Percentiles rank a stretch among this genome's conserved stretches.
These are phyloP conservation scores for Caenorhabditis tropicalis DNA, from an alignment of 1,140 invertebrate genomes.

Conservation along the genomic window DNA sequence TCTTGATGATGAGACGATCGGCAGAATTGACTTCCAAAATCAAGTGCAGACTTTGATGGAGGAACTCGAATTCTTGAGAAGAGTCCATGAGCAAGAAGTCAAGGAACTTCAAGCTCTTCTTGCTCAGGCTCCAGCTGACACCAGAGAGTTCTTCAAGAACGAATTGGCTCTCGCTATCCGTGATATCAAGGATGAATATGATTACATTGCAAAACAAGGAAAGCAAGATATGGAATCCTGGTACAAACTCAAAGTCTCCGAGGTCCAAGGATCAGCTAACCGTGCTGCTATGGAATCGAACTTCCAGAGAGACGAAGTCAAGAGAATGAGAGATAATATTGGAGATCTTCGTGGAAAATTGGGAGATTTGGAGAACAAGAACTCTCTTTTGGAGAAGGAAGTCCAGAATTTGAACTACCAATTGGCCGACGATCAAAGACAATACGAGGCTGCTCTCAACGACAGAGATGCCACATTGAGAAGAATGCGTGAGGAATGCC, in stretches of 20 bases:
- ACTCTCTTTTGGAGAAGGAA: conserved; percentile 74
- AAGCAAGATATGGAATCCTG: conserved; percentile 73
- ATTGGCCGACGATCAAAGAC: conserved; percentile 70
- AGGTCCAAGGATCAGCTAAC: conserved; percentile 75
- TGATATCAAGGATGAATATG: conserved; percentile 76
- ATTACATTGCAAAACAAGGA: conserved; percentile 74
- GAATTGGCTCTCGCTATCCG: conserved; percentile 75
- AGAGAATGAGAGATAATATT: conserved; percentile 74
- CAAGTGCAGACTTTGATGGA: conserved; percentile 77
- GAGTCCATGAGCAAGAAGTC: conserved; percentile 76
- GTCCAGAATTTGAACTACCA: conserved; percentile 73
- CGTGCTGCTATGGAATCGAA: conserved; percentile 75
- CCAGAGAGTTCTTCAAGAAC: conserved; percentile 73
- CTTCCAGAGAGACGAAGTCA: conserved; percentile 74
- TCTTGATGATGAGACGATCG: conserved; percentile 90
- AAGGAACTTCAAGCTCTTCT: conserved; percentile 75
- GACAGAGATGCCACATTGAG: conserved; percentile 71
- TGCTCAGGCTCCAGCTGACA: conserved; percentile 73
- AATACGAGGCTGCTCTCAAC: conserved; percentile 71
- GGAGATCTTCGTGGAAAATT: conserved; percentile 73
- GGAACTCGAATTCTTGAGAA: conserved; percentile 87
- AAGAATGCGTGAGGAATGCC: conserved; percentile 71
- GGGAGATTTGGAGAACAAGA: conserved; percentile 74
- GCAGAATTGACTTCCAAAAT: conserved; percentile 91
- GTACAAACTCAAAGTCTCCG: conserved; percentile 73